Percentiles rank a stretch among this genome's conserved stretches.
Evolutionary conservation across 37 sponge, comb jelly and placozoan genomes (phyloP).

Genomic region (Ephydatia muelleri): DNA sequence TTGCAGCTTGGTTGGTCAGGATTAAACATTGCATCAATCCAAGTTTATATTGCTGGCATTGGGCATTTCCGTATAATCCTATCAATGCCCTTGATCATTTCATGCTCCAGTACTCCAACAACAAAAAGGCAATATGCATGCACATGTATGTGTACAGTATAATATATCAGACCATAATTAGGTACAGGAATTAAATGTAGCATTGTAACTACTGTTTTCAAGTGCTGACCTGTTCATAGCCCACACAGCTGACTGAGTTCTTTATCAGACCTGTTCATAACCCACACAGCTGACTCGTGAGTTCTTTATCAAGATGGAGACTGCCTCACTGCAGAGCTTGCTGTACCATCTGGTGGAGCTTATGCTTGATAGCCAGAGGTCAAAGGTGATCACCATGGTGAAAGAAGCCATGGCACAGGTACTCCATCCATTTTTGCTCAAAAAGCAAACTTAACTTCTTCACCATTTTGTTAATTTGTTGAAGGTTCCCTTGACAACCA

Average conservation of each 20-base stretch:
- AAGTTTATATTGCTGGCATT: no score
- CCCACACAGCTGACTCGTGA: conserved; percentile 20
- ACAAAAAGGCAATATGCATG: no score
- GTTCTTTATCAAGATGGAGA: conserved; percentile 29
- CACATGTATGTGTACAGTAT: no score
- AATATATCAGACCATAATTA: no score
- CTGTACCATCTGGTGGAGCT: conserved; percentile 19
- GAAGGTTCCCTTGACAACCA: conserved; percentile 54
- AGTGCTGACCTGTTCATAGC: no score
- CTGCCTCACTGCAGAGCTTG: neutral
- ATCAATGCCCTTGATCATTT: no score
- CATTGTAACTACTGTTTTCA: no score
- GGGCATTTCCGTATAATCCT: no score
- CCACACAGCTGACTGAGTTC: neutral
- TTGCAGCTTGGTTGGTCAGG: no score
- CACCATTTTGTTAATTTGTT: neutral
- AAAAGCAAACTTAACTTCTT: neutral
- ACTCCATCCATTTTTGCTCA: neutral
- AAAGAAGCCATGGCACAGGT: conserved; percentile 37
- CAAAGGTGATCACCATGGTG: conserved; percentile 27
- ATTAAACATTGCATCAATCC: no score
- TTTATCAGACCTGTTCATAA: neutral
- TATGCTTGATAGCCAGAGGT: conserved; percentile 15
- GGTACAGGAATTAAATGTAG: no score
- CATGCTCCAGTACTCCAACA: no score